Percentiles rank a stretch among this genome's conserved stretches.
Conservation (phyloP, 2,113 vertebrate species). For the Poeciliopsis prolifica region DNA sequence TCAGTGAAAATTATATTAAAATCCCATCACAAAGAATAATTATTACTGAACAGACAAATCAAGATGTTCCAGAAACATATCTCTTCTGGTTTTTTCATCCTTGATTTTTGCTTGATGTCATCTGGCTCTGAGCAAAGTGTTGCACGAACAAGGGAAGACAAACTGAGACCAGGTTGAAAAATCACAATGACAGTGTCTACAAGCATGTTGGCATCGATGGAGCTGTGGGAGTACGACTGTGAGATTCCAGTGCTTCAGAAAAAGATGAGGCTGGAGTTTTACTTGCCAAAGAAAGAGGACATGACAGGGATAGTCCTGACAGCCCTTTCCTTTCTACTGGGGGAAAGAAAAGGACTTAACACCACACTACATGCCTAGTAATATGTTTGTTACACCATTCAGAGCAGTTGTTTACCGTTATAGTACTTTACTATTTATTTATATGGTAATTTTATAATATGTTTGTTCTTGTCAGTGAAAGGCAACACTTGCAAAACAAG, state of each 20-base stretch:
- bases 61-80: neutral
- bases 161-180: conserved; percentile 27
- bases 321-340: conserved; percentile 11
- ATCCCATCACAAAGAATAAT: too few relatives aligned
- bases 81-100: neutral
- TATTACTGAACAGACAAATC: neutral
- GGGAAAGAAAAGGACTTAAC: neutral
- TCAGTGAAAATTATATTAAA: neutral
- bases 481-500: too few relatives aligned
- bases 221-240: conserved; percentile 25
- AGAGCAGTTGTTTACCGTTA: neutral
- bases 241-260: conserved; percentile 40
- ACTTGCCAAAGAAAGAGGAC: conserved; percentile 48
- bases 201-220: conserved; percentile 22
- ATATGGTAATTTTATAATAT: neutral
- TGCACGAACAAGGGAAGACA: conserved; percentile 2
- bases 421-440: neutral
- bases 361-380: neutral
- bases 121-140: neutral
- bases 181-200: conserved; percentile 27
- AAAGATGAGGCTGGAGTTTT: conserved; percentile 42
- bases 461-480: too few relatives aligned
- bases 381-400: neutral
- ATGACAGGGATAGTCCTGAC: conserved; percentile 27
- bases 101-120: neutral